Percentiles rank a stretch among this genome's conserved stretches.
These are phyloP conservation scores for Eustalomyia histrio DNA, from an alignment of 2,888 invertebrate species.

Conservation along the genomic window DNA sequence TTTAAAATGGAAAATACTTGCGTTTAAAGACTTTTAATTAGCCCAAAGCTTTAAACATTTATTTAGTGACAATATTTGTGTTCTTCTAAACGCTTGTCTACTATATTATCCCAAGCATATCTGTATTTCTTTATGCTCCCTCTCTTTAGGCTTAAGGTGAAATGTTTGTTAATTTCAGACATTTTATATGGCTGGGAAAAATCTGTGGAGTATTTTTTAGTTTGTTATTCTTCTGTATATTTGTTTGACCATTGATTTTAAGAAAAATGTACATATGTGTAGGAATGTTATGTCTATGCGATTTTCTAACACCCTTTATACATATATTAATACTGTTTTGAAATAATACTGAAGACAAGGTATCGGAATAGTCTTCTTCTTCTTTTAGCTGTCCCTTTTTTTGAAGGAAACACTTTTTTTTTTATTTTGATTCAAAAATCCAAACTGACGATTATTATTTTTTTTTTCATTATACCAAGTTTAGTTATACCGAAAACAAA, in stretches of 20 bases:
- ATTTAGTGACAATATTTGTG: constrained; percentile 45
- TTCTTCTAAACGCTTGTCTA: neutral
- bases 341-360: too few species aligned
- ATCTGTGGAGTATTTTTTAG: constrained; percentile 1
- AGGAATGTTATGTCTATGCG: too few species aligned
- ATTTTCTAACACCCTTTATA: too few species aligned
- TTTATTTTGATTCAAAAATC: too few species aligned
- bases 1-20: constrained; percentile 5
- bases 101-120: neutral
- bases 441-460: too few species aligned
- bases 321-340: too few species aligned
- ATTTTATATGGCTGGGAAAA: constrained; percentile 54
- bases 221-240: neutral
- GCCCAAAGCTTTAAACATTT: constrained; percentile 49
- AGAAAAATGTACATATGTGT: neutral
- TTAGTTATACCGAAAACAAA: too few species aligned
- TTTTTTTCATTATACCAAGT: too few species aligned
- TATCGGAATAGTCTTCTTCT: too few species aligned
- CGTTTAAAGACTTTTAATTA: constrained; percentile 56
- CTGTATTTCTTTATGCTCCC: constrained; percentile 20
- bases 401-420: too few species aligned
- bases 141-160: constrained; percentile 33
- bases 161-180: constrained; percentile 32
- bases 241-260: neutral
- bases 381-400: too few species aligned